Evolutionary conservation across 1,140 invertebrate species (phyloP).

Genomic region (Drosophila fuyamai): DNA sequence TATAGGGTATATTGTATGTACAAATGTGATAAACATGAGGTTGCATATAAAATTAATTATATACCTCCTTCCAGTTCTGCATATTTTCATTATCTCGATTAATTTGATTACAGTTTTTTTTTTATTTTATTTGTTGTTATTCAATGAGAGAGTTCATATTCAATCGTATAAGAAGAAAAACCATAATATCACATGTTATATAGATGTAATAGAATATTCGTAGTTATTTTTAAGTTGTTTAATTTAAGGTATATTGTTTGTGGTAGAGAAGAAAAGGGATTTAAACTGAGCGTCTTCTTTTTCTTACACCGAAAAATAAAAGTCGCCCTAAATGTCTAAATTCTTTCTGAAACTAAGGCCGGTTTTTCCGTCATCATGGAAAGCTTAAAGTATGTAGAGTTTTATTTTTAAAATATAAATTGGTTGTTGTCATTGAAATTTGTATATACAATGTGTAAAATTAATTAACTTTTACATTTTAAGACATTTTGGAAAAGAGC

Average conservation of each 20-base stretch:
- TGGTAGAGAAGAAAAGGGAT: neutral
- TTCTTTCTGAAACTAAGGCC: neutral
- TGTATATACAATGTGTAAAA: neutral
- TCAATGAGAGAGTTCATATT: constrained; percentile 49
- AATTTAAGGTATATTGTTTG: constrained; percentile 1
- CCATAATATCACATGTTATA: constrained; percentile 65
- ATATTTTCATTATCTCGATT: constrained; percentile 54
- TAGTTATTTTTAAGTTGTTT: constrained; percentile 8
- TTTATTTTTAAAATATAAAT: too few species aligned
- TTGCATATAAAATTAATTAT: constrained; percentile 81
- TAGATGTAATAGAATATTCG: constrained; percentile 43
- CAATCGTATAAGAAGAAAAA: constrained; percentile 78
- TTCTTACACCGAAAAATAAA: neutral
- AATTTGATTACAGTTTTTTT: constrained; percentile 47
- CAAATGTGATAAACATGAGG: constrained; percentile 68
- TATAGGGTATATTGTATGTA: constrained; percentile 55
- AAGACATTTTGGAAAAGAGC: too few species aligned
- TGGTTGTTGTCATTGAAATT: neutral
- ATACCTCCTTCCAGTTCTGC: constrained; percentile 85
- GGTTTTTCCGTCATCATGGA: too few species aligned
- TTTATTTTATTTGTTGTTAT: constrained; percentile 49
- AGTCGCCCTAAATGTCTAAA: neutral
- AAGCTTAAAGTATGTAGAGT: neutral
- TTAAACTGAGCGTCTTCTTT: neutral
- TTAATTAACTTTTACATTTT: neutral